phyloP scores from a whole-genome alignment of 2,888 invertebrate genomes.

The Macrophya alboannulata region DNA sequence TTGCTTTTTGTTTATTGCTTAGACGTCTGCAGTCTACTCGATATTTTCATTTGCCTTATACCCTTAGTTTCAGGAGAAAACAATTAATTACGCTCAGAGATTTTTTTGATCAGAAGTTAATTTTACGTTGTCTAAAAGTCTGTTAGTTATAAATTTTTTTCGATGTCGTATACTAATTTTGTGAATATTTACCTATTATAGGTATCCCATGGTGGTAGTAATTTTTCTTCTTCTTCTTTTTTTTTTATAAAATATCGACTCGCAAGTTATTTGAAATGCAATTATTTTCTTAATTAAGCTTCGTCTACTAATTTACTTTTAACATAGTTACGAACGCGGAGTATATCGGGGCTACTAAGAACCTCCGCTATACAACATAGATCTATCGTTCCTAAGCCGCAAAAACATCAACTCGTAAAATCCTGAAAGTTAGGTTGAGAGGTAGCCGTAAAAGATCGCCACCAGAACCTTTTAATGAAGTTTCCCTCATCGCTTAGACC shows the following conservation, averaged over 20 bases:
- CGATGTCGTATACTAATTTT: not conserved
- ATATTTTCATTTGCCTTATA: not conserved
- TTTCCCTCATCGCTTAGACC: slow-evolving; percentile 25
- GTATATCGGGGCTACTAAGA: not conserved
- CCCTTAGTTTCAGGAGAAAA: not conserved
- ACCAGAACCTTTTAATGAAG: slow-evolving; percentile 37
- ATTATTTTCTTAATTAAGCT: slow-evolving; percentile 11
- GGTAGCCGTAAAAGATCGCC: slow-evolving; percentile 21
- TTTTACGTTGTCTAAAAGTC: not conserved
- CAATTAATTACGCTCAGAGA: not conserved
- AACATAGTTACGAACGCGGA: not conserved
- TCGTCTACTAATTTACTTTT: not conserved
- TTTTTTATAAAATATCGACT: not conserved
- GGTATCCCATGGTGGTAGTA: not conserved
- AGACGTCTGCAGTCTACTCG: not conserved
- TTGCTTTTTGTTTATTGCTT: not conserved
- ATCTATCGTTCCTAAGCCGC: slow-evolving; percentile 24
- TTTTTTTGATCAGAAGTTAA: not conserved
- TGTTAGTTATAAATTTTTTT: not conserved
- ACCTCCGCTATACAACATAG: not conserved
- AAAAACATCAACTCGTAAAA: slow-evolving; percentile 27
- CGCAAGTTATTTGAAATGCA: not conserved
- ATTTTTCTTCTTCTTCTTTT: not conserved
- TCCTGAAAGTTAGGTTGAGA: slow-evolving; percentile 24
- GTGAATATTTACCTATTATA: not conserved